Conservation (phyloP, 2,888 invertebrate species). For the Cecidostiba fungosa region DNA sequence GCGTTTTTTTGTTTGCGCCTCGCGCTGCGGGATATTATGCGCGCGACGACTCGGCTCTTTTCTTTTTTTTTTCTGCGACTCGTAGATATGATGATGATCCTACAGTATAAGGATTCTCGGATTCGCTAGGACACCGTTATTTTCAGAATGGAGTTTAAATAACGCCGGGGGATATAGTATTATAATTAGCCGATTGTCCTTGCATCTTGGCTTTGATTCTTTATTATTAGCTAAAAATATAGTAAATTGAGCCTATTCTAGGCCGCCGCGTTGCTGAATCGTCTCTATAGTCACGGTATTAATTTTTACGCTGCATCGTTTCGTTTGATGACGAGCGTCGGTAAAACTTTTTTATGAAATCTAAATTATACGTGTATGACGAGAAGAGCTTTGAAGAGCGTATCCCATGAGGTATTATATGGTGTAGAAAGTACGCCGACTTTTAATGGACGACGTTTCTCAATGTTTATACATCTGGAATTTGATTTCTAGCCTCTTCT, state of each 20-base stretch:
- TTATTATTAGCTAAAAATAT: not conserved
- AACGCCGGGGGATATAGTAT: not conserved
- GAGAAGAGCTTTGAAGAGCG: not conserved
- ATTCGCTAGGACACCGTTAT: slow-evolving; percentile 7
- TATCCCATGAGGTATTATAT: not conserved
- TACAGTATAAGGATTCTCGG: not conserved
- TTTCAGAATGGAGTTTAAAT: not conserved
- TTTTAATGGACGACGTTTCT: slow-evolving; percentile 42
- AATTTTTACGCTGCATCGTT: slow-evolving; percentile 39
- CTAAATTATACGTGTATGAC: not conserved
- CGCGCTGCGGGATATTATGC: slow-evolving; percentile 38
- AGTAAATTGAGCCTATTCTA: not conserved
- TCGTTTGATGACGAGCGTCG: slow-evolving; percentile 30
- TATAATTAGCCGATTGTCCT: not conserved
- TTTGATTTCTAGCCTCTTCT: slow-evolving; percentile 15
- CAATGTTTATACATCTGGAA: slow-evolving; percentile 44
- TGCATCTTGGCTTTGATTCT: not conserved
- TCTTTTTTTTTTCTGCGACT: slow-evolving; percentile 15
- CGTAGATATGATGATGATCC: not conserved
- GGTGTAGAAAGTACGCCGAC: slow-evolving; percentile 39
- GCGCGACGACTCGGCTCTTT: not conserved
- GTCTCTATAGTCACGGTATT: not conserved
- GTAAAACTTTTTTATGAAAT: slow-evolving; percentile 50
- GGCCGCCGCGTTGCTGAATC: not conserved
- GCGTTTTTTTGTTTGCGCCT: slow-evolving; percentile 1